Conservation (phyloP, 2,113 vertebrate genomes). For the Hippocampus zosterae region DNA sequence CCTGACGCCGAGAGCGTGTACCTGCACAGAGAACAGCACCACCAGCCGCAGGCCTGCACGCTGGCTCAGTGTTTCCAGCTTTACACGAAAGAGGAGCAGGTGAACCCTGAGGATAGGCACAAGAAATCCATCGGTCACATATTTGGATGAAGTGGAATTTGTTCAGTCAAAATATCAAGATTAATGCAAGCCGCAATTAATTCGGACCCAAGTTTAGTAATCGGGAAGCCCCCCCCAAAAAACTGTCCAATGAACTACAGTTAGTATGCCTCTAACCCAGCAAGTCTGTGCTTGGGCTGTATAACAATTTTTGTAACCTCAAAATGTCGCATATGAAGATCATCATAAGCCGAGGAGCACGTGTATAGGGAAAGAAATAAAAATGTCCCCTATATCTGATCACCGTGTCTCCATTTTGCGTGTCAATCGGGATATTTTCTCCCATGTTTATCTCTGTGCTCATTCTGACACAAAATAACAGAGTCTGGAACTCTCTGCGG, state of each 20-base stretch:
- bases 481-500: constrained; percentile 8
- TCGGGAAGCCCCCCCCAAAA: too few relatives aligned
- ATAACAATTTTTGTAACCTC: too few relatives aligned
- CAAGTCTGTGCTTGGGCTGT: too few relatives aligned
- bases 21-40: constrained; percentile 88
- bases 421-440: not conserved
- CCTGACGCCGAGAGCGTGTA: constrained; percentile 95
- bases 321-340: too few relatives aligned
- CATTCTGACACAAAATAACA: constrained; percentile 10
- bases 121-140: not conserved
- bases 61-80: constrained; percentile 97
- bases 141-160: not conserved
- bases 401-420: not conserved
- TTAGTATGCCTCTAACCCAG: too few relatives aligned
- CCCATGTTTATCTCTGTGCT: constrained; percentile 21
- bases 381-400: not conserved
- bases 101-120: constrained; percentile 37
- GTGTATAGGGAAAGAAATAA: not conserved
- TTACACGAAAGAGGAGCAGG: constrained; percentile 99
- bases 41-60: constrained; percentile 93
- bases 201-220: too few relatives aligned
- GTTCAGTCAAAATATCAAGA: not conserved
- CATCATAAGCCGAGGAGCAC: too few relatives aligned
- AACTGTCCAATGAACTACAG: too few relatives aligned
- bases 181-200: not conserved